Evolutionary conservation across 2,888 invertebrate genomes (phyloP).

Genomic region (Ochlodes sylvanus): DNA sequence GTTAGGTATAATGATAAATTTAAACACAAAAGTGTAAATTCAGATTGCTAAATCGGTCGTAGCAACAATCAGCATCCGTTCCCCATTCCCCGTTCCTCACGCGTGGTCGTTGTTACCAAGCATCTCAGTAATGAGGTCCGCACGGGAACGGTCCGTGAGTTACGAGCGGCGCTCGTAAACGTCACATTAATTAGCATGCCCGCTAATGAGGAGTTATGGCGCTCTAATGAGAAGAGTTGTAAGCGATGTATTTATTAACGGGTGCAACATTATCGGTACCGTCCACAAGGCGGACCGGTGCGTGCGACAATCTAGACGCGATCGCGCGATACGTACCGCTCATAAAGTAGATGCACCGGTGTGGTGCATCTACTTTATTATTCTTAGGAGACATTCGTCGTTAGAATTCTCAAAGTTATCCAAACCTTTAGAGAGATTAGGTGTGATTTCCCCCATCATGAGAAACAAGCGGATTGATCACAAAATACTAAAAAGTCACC

Average conservation of each 20-base stretch:
- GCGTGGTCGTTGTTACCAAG: slow-evolving; percentile 16
- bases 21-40: background rate
- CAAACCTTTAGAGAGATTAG: no score
- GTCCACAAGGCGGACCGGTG: slow-evolving; percentile 23
- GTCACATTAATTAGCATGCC: slow-evolving; percentile 83
- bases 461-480: no score
- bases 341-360: no score
- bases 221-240: slow-evolving; percentile 80
- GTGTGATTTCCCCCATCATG: no score
- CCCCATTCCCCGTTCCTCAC: slow-evolving; percentile 1
- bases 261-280: slow-evolving; percentile 32
- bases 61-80: slow-evolving; percentile 16
- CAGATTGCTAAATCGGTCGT: background rate
- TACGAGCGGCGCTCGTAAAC: slow-evolving; percentile 75
- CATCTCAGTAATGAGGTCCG: slow-evolving; percentile 45
- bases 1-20: no score
- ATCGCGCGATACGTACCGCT: background rate
- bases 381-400: no score
- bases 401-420: no score
- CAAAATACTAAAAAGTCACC: no score
- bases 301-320: slow-evolving; percentile 24
- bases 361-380: no score
- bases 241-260: slow-evolving; percentile 69
- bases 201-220: slow-evolving; percentile 84
- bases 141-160: slow-evolving; percentile 46